Evolutionary conservation across 2,888 invertebrate species (phyloP).

Genomic region (Agrochola lychnidis): DNA sequence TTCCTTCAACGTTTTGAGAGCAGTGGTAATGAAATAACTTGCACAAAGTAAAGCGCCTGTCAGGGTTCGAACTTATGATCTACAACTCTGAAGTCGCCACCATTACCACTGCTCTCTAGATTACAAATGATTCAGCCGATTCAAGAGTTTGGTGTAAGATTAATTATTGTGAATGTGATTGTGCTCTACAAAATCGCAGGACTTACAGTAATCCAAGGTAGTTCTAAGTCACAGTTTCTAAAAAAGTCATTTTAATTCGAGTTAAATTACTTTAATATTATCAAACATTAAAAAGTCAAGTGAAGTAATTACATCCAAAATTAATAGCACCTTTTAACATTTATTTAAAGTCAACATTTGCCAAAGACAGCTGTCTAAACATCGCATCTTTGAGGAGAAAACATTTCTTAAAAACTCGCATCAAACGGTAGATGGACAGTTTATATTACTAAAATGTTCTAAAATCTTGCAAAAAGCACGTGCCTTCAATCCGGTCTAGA

Average conservation of each 20-base stretch:
- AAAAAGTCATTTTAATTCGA: not conserved
- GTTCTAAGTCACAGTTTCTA: not conserved
- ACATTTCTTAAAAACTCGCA: constrained; percentile 13
- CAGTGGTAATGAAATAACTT: too few relatives aligned
- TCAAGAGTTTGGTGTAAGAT: not conserved
- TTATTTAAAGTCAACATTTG: constrained; percentile 40
- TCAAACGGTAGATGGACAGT: not conserved
- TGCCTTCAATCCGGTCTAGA: constrained; percentile 50
- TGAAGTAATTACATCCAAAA: constrained; percentile 25
- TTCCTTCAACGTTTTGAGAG: too few relatives aligned
- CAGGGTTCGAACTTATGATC: too few relatives aligned
- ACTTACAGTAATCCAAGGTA: not conserved
- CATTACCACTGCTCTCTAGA: too few relatives aligned
- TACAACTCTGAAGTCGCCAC: too few relatives aligned
- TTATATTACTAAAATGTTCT: constrained; percentile 23
- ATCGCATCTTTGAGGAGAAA: constrained; percentile 22
- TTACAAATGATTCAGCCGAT: not conserved
- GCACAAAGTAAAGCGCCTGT: too few relatives aligned
- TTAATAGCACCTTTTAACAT: constrained; percentile 11
- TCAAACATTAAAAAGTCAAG: not conserved
- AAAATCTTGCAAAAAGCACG: constrained; percentile 48
- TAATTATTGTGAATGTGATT: not conserved
- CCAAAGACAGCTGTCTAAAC: constrained; percentile 45
- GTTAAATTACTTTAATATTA: not conserved
- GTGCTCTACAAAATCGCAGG: not conserved